phyloP scores from a whole-genome alignment of 2,113 vertebrate genomes.

The Gallinago media region DNA sequence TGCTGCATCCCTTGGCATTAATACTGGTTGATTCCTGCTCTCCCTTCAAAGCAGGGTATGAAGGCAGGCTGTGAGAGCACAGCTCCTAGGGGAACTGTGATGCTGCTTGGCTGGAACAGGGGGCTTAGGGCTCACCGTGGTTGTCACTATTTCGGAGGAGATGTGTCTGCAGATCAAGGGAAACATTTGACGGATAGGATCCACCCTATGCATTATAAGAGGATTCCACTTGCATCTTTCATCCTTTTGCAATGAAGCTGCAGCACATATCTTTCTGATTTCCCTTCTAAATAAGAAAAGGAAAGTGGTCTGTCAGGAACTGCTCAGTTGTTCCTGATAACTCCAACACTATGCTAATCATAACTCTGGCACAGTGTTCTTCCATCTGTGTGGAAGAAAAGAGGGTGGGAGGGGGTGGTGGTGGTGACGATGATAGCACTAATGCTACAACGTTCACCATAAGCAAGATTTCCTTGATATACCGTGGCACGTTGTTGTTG shows the following conservation, averaged over 20 bases:
- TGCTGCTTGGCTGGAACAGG: not conserved
- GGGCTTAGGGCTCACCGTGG: not conserved
- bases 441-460: not conserved
- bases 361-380: not conserved
- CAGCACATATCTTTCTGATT: not conserved
- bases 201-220: not conserved
- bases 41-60: not conserved
- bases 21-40: not conserved
- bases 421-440: not conserved
- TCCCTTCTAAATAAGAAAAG: not conserved
- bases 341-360: slow-evolving; percentile 47
- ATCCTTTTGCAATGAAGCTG: not conserved
- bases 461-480: not conserved
- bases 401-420: not conserved
- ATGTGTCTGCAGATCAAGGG: not conserved
- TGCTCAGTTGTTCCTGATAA: slow-evolving; percentile 51
- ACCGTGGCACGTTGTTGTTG: not conserved
- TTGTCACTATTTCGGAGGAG: not conserved
- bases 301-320: slow-evolving; percentile 19
- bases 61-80: not conserved
- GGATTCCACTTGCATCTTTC: not conserved
- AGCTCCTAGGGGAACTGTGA: not conserved
- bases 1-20: not conserved
- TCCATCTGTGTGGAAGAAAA: slow-evolving; percentile 24
- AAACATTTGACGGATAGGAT: not conserved